Percentiles rank a stretch among this genome's conserved stretches.
Evolutionary conservation across 2,113 vertebrate species (phyloP).

Genomic region (Noturus placidus): DNA sequence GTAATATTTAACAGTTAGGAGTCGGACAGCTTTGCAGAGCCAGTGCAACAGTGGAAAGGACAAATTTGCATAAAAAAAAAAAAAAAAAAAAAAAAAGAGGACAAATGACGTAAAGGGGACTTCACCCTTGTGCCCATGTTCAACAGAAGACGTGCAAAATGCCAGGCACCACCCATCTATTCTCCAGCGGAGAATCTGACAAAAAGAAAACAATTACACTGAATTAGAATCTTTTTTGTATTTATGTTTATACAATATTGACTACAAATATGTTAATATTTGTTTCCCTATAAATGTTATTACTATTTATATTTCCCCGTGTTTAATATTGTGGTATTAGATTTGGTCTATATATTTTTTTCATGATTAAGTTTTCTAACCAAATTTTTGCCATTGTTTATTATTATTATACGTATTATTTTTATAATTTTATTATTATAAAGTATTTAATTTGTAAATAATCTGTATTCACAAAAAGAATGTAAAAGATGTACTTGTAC

Average conservation of each 20-base stretch:
- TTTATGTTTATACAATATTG: not conserved
- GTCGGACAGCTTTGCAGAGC: not conserved
- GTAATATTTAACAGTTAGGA: slow-evolving; percentile 16
- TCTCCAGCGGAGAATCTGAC: slow-evolving; percentile 42
- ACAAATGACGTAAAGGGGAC: slow-evolving; percentile 33
- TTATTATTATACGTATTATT: not conserved
- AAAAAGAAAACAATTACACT: not conserved
- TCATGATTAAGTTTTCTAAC: not conserved
- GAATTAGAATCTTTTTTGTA: not conserved
- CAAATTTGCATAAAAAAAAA: slow-evolving; percentile 22
- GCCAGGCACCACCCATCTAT: slow-evolving; percentile 51
- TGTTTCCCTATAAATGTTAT: not conserved
- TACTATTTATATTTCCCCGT: not conserved
- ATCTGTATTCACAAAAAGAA: not conserved
- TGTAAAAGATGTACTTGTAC: not conserved
- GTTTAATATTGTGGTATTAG: not conserved
- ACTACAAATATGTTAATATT: not conserved
- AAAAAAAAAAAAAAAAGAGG: not conserved
- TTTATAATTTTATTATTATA: too few species aligned
- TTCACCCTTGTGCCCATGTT: slow-evolving; percentile 51
- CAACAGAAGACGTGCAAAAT: slow-evolving; percentile 55
- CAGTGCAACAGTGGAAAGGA: not conserved
- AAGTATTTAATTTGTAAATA: not conserved
- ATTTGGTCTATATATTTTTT: not conserved
- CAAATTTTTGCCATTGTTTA: not conserved